Base-by-base conservation (phyloP, 2,113 vertebrate species). In the Myocastor coypus region DNA sequence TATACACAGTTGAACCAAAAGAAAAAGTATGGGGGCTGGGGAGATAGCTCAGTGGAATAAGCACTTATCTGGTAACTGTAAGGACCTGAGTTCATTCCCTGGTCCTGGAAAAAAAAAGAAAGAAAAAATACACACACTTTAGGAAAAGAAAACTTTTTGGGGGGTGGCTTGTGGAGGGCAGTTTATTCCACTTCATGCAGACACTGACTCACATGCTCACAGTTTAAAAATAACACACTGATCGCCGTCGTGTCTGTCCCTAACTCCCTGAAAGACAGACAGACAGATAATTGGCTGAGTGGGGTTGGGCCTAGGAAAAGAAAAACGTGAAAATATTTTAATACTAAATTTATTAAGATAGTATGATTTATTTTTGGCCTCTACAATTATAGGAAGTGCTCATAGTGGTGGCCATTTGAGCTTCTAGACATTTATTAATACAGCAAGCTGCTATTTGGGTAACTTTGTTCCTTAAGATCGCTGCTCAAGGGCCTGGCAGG, bases 161-260 rank as follows among this genome's bases (percentile, higher is more conserved):
- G 1, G 9, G 24, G 50, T 59, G 78, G 83, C 69, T 59, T 86
- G 87, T 10, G 14, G 78, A 37, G 96, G 94, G 85, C 89, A 94
- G 95, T 98, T 98, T 98, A 98, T 98, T 98, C 97, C 97, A 97
- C 96, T 52, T 96, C 97, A 97, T 97, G 97, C 97, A 97, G 97
- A 97, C 91, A 96, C 97, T 71, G 93, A 93, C 94, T 96, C 97
- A 82, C 96, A 4, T 61, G 0, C 88, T 64, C 93, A 68, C 87
- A 93, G 85, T 89, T 97, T 97, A 96, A 91, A 98, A 97, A 98
- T 87, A 98, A 97, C 96, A 98, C 98, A 97, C 80, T 28, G 91
- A 93, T 95, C 84, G 96, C 94, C 96, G 93, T 1, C 14, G 92
- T 85, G 96, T 88, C 95, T 73, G 63, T 97, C 69, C 90, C 95